These are phyloP conservation scores for Coregonus sp. DNA, from an alignment of 2,797 vertebrate genomes.

Conservation along the genomic window DNA sequence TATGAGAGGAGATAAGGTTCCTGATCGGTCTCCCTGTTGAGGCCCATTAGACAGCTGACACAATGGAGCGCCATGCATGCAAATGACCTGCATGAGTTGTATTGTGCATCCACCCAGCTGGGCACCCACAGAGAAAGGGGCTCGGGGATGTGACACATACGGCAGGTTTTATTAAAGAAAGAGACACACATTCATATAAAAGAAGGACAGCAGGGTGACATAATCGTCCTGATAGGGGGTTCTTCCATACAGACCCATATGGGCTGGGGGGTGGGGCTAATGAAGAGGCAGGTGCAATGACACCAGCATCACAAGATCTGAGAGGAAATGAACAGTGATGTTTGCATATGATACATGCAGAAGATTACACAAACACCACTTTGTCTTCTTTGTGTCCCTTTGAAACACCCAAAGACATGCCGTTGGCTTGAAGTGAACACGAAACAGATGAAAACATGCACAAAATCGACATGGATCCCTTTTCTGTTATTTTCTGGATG, in stretches of 20 bases:
- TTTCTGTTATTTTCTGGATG: too few relatives aligned
- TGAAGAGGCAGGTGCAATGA: background rate
- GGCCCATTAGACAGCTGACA: constrained; percentile 9
- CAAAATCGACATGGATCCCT: background rate
- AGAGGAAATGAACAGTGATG: background rate
- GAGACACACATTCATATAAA: background rate
- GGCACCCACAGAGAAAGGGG: constrained; percentile 1
- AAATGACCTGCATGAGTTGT: constrained; percentile 10
- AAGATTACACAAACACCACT: background rate
- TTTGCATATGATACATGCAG: constrained; percentile 1
- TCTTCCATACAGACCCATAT: background rate
- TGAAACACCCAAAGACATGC: constrained; percentile 6
- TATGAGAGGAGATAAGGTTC: constrained; percentile 2
- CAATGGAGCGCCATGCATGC: constrained; percentile 2
- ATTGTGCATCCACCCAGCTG: constrained; percentile 12
- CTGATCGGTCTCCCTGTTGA: background rate
- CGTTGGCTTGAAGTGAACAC: background rate
- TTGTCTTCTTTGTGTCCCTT: background rate
- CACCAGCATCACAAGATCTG: background rate
- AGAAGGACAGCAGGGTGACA: constrained; percentile 2
- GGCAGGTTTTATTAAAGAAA: constrained; percentile 10
- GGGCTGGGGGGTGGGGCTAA: background rate
- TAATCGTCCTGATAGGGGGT: background rate
- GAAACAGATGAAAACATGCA: background rate
- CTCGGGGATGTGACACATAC: background rate